Conservation (phyloP, 1,140 invertebrate species). For the Platorchestia sp. region DNA sequence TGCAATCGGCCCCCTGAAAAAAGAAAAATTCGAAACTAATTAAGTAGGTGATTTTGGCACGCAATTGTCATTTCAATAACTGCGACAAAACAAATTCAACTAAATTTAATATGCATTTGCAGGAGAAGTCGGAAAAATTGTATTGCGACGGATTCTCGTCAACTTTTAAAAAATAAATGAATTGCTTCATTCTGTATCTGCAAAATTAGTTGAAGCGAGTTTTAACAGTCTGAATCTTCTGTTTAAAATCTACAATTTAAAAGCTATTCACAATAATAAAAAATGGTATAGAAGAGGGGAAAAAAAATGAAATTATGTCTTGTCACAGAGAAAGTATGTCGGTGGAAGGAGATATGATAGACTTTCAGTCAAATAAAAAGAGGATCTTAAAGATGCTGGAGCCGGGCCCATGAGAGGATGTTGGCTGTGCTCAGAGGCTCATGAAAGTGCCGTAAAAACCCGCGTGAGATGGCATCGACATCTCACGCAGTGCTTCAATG, state of each 20-base stretch:
- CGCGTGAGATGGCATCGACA: background rate
- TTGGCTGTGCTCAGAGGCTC: background rate
- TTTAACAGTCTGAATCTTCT: background rate
- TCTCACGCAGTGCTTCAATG: background rate
- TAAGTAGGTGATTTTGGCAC: background rate
- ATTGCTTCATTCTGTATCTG: background rate
- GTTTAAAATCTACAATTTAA: too few species aligned
- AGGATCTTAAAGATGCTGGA: background rate
- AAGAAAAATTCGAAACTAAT: background rate
- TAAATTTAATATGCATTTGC: background rate
- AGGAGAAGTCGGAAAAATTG: background rate
- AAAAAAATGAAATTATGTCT: background rate
- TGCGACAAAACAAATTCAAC: background rate
- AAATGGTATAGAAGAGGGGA: background rate
- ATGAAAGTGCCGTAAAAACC: background rate
- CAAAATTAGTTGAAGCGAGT: background rate
- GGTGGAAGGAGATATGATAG: background rate
- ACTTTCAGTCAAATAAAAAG: background rate
- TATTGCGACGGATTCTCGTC: background rate
- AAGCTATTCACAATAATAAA: background rate
- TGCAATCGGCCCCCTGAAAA: background rate
- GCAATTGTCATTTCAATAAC: background rate
- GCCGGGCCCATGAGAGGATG: background rate
- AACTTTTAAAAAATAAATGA: background rate
- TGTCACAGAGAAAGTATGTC: background rate